These are phyloP conservation scores for Andrena bicolor DNA, from an alignment of 2,888 invertebrate species.

Conservation along the genomic window DNA sequence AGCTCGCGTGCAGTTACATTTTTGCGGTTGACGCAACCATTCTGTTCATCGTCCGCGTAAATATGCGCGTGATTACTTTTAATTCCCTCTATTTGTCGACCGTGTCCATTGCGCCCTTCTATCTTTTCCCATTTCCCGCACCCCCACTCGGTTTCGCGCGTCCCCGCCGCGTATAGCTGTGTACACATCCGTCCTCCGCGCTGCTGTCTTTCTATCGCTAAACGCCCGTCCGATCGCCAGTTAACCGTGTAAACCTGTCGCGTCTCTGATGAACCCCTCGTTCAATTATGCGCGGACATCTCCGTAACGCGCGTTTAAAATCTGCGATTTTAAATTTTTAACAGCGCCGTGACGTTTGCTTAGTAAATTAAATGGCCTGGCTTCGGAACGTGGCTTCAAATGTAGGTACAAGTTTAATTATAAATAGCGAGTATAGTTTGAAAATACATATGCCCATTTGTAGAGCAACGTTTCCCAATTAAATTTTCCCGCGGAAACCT, in stretches of 20 bases:
- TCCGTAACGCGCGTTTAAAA: neutral
- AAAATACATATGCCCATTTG: too few relatives aligned
- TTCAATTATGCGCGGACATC: conserved; percentile 38
- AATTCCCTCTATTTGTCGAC: conserved; percentile 78
- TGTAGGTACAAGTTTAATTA: too few relatives aligned
- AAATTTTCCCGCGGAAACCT: too few relatives aligned
- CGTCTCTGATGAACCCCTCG: conserved; percentile 52
- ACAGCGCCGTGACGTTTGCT: neutral
- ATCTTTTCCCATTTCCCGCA: conserved; percentile 11
- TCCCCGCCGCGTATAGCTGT: neutral
- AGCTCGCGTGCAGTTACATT: conserved; percentile 80
- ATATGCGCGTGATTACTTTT: conserved; percentile 82
- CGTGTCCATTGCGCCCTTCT: conserved; percentile 21
- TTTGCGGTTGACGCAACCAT: conserved; percentile 77
- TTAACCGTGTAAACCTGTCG: conserved; percentile 74
- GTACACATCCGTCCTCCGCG: neutral
- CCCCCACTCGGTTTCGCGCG: neutral
- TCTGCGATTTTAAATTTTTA: neutral
- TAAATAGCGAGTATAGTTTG: too few relatives aligned
- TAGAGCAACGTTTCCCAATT: too few relatives aligned
- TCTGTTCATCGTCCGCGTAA: conserved; percentile 76
- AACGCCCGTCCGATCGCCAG: conserved; percentile 70
- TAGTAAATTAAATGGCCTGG: too few relatives aligned
- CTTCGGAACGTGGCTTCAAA: too few relatives aligned
- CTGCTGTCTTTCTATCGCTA: conserved; percentile 13